A percentile compares a stretch with the other conserved stretches of the same genome.
These are phyloP conservation scores for Alces alces DNA, from an alignment of 2,113 vertebrate species.

Conservation along the genomic window DNA sequence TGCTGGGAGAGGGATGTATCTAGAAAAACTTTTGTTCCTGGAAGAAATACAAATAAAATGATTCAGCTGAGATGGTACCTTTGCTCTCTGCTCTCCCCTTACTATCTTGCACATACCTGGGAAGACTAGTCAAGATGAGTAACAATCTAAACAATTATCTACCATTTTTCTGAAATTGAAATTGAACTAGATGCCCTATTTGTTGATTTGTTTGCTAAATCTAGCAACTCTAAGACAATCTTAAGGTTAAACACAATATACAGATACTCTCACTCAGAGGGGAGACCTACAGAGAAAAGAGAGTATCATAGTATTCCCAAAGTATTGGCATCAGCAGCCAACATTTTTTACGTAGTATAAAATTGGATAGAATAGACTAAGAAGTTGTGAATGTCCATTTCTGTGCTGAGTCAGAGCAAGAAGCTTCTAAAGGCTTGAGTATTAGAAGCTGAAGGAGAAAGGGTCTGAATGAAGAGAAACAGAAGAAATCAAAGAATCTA, in stretches of 20 bases:
- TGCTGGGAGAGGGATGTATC: background rate
- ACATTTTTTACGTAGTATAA: background rate
- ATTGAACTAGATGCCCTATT: background rate
- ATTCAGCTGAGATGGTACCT: background rate
- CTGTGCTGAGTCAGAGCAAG: background rate
- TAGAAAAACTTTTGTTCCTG: background rate
- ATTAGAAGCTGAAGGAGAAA: background rate
- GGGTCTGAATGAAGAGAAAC: background rate
- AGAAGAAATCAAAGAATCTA: background rate
- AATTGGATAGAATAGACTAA: background rate
- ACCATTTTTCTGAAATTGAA: background rate
- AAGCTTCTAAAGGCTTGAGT: background rate
- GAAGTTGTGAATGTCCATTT: background rate
- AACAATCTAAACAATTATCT: background rate
- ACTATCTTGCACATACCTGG: background rate
- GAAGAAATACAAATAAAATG: background rate
- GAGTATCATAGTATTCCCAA: background rate
- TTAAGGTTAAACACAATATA: background rate
- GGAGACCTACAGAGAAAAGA: background rate
- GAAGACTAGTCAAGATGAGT: background rate
- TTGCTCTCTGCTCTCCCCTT: rapidly evolving
- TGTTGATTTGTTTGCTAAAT: background rate
- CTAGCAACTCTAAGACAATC: background rate
- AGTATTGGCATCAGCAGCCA: background rate
- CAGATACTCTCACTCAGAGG: background rate